Evolutionary conservation across 92 coral and sea anemone species (phyloP).

Genomic region (Palythoa grandis): DNA sequence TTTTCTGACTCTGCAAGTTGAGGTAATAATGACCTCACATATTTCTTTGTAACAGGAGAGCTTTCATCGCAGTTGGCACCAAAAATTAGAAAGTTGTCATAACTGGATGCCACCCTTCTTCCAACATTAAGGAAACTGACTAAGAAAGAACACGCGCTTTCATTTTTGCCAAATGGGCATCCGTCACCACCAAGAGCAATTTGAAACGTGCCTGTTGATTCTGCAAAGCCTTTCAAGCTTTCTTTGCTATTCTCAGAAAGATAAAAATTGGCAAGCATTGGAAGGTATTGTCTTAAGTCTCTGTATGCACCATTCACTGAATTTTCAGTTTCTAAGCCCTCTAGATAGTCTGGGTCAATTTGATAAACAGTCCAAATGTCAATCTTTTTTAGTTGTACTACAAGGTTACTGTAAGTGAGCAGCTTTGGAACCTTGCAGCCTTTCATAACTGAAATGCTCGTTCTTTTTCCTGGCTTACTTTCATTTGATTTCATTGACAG

Average conservation of each 20-base stretch:
- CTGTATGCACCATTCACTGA: conserved; percentile 64
- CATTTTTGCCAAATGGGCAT: conserved; percentile 73
- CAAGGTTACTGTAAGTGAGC: conserved; percentile 56
- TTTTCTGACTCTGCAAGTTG: conserved; percentile 57
- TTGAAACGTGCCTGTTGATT: conserved; percentile 65
- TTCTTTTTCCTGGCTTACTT: conserved; percentile 30
- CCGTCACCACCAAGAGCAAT: conserved; percentile 70
- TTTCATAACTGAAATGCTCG: conserved; percentile 37
- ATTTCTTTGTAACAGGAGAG: conserved; percentile 56
- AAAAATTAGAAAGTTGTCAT: conserved; percentile 62
- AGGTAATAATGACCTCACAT: conserved; percentile 57
- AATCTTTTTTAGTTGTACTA: conserved; percentile 50
- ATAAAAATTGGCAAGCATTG: conserved; percentile 67
- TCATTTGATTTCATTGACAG: conserved; percentile 51
- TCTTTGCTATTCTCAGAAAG: conserved; percentile 49
- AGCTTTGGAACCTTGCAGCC: conserved; percentile 69
- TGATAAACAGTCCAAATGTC: conserved; percentile 54
- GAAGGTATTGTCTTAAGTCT: conserved; percentile 64
- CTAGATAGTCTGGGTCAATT: conserved; percentile 55
- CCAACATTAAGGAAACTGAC: conserved; percentile 68
- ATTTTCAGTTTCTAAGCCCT: conserved; percentile 37
- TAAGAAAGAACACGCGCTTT: conserved; percentile 63
- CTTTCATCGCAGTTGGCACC: conserved; percentile 81
- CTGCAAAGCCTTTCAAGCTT: conserved; percentile 60
- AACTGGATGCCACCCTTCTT: conserved; percentile 55